These are phyloP conservation scores for Aphrocallistes beatrix DNA, from an alignment of 37 sponge, comb jelly and placozoan species.

Conservation along the genomic window DNA sequence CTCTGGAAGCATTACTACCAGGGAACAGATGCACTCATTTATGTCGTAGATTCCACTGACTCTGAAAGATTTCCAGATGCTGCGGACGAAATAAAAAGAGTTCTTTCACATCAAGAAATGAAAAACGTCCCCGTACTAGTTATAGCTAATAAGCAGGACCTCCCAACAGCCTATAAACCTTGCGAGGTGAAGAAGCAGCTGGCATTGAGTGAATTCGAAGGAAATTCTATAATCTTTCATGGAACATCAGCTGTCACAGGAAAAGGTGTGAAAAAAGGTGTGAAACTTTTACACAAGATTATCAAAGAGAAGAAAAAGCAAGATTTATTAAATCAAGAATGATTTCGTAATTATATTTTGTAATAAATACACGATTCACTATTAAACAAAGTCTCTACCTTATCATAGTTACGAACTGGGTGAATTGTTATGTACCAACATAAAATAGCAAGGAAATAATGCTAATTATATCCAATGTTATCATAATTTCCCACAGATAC, in stretches of 20 bases:
- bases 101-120: not conserved
- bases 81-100: not conserved
- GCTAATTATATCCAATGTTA: too few relatives aligned
- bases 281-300: slow-evolving; percentile 36
- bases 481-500: too few relatives aligned
- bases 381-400: too few relatives aligned
- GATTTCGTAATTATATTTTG: not conserved
- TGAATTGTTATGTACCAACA: too few relatives aligned
- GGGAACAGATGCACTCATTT: slow-evolving; percentile 5
- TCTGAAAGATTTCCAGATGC: not conserved
- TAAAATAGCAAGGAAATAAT: too few relatives aligned
- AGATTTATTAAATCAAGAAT: not conserved
- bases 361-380: not conserved
- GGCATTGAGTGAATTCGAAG: not conserved
- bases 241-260: slow-evolving; percentile 7
- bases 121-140: not conserved
- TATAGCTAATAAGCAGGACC: slow-evolving; percentile 4
- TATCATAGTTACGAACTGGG: too few relatives aligned
- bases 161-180: not conserved
- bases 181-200: not conserved
- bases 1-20: slow-evolving; percentile 15
- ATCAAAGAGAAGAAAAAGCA: slow-evolving; percentile 49
- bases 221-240: not conserved
- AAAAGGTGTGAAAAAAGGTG: not conserved
- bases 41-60: not conserved